phyloP scores from a whole-genome alignment of 1,140 invertebrate species.

The Frieseomelitta varia region DNA sequence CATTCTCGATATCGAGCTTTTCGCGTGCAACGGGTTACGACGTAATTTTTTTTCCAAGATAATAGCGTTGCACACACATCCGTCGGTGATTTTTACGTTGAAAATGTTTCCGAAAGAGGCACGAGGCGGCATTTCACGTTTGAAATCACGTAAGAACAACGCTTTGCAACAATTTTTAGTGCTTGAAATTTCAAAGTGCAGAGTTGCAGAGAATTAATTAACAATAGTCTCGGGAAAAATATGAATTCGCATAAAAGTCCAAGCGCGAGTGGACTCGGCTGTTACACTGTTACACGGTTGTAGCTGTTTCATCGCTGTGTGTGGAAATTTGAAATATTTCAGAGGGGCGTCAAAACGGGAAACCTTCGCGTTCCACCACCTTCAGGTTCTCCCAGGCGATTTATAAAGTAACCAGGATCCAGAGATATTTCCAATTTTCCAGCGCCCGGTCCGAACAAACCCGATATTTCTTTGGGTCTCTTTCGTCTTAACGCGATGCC shows the following conservation, averaged over 20 bases:
- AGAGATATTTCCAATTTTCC: slow-evolving; percentile 4
- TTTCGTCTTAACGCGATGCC: slow-evolving; percentile 12
- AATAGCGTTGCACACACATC: background rate
- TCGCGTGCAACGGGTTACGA: background rate
- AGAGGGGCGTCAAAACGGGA: background rate
- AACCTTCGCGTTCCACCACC: background rate
- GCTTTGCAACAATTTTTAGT: too few species aligned
- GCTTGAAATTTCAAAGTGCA: too few species aligned
- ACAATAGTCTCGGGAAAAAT: too few species aligned
- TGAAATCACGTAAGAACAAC: too few species aligned
- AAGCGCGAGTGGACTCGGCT: too few species aligned
- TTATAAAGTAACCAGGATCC: background rate
- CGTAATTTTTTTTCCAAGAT: background rate
- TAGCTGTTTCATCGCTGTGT: too few species aligned
- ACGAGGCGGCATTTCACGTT: too few species aligned
- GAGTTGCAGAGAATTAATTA: too few species aligned
- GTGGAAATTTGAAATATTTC: background rate
- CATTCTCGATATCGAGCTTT: background rate
- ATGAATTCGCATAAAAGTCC: too few species aligned
- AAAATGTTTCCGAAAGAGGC: too few species aligned
- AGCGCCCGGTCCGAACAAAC: background rate
- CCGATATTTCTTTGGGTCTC: background rate
- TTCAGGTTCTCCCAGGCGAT: background rate
- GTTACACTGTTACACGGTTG: too few species aligned
- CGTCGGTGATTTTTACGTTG: too few species aligned